phyloP scores from a whole-genome alignment of 53 echinoderm and acorn worm species.

The Zoroaster sp. region DNA sequence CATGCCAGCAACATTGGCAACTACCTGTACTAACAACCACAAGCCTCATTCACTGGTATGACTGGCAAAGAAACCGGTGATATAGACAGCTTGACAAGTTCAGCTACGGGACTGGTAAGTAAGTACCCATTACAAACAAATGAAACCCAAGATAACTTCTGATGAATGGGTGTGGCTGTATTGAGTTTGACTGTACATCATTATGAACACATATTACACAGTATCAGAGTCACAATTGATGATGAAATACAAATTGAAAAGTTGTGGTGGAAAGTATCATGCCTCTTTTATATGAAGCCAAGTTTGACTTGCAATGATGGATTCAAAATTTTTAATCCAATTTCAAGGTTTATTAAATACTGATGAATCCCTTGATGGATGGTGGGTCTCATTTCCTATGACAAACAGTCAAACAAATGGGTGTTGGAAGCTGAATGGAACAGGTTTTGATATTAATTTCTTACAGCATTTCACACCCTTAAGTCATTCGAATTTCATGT shows the following conservation, averaged over 20 bases:
- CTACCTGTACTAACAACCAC: background rate
- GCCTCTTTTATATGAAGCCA: background rate
- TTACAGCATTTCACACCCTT: no score
- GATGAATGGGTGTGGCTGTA: no score
- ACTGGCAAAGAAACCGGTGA: background rate
- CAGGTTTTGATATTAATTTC: no score
- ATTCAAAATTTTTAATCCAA: background rate
- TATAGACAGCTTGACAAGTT: background rate
- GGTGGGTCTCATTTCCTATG: background rate
- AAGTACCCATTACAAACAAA: background rate
- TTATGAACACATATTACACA: background rate
- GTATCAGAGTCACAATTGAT: background rate
- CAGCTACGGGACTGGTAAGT: background rate
- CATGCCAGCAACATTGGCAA: no score
- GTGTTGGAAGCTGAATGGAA: background rate
- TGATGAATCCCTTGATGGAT: constrained; percentile 7
- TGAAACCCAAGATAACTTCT: no score
- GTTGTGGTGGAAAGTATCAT: background rate
- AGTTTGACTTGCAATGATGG: constrained; percentile 32
- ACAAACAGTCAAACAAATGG: background rate
- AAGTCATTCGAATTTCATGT: no score
- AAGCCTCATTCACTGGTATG: background rate
- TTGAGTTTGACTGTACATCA: no score
- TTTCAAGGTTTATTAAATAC: background rate
- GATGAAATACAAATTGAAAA: background rate